Conservation (phyloP, 2,797 vertebrate genomes). For the Perodicticus potto region DNA sequence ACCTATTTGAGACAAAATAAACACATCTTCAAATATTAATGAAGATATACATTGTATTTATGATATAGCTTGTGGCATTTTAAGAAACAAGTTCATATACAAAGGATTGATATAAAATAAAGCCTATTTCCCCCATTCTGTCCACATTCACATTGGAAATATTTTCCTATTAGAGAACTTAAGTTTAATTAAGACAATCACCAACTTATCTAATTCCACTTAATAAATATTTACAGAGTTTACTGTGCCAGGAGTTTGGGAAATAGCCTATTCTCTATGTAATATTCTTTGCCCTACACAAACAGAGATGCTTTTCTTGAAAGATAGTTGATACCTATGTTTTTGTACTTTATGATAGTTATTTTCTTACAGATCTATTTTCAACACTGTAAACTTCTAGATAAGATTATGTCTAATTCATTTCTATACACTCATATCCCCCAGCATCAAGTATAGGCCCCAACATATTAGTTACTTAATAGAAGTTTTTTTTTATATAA, state of each 20-base stretch:
- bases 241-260: neutral
- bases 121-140: neutral
- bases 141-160: neutral
- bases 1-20: slow-evolving; percentile 89
- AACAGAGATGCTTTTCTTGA: slow-evolving; percentile 7
- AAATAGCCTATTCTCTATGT: neutral
- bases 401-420: neutral
- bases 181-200: slow-evolving; percentile 27
- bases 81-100: slow-evolving; percentile 33
- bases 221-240: neutral
- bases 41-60: neutral
- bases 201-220: slow-evolving; percentile 11
- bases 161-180: neutral
- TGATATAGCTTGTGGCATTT: neutral
- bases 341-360: neutral
- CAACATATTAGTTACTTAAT: neutral
- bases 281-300: neutral
- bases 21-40: slow-evolving; percentile 54
- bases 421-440: neutral
- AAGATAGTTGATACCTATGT: neutral
- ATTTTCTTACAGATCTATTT: neutral
- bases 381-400: neutral
- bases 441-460: neutral
- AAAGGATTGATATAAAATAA: neutral
- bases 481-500: slow-evolving; percentile 27